Conservation (phyloP, 2,888 invertebrate species). For the Autographa gamma region DNA sequence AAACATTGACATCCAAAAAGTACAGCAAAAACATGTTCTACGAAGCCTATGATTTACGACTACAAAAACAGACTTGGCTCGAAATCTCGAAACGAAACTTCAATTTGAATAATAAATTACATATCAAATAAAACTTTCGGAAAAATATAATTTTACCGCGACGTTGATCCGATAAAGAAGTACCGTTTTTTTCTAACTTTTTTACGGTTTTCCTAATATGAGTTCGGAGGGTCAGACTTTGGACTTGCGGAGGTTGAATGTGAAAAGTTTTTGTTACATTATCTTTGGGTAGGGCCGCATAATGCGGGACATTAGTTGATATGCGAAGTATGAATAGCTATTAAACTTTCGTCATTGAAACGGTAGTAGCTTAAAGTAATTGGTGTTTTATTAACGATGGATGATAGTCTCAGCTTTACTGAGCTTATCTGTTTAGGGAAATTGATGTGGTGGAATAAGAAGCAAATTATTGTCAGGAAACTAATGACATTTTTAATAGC, state of each 20-base stretch:
- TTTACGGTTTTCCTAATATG: slow-evolving; percentile 52
- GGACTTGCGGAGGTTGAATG: slow-evolving; percentile 22
- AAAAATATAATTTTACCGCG: slow-evolving; percentile 42
- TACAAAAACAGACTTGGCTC: slow-evolving; percentile 8
- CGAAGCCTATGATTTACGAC: slow-evolving; percentile 20
- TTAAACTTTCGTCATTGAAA: slow-evolving; percentile 6
- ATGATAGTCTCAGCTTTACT: neutral
- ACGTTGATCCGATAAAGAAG: slow-evolving; percentile 43
- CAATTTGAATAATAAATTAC: slow-evolving; percentile 50
- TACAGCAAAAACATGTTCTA: slow-evolving; percentile 4
- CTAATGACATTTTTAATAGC: too few relatives aligned
- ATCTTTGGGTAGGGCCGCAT: slow-evolving; percentile 27
- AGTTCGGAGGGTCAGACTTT: slow-evolving; percentile 38
- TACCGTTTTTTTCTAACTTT: slow-evolving; percentile 32
- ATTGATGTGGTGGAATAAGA: neutral
- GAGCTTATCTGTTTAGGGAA: neutral
- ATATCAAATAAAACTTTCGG: slow-evolving; percentile 40
- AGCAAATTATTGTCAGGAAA: neutral
- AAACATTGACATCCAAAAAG: slow-evolving; percentile 1
- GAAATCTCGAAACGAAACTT: slow-evolving; percentile 33
- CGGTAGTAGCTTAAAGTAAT: slow-evolving; percentile 2
- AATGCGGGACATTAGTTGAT: slow-evolving; percentile 23
- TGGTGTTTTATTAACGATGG: slow-evolving; percentile 4
- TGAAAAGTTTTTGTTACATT: slow-evolving; percentile 45
- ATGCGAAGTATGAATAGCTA: slow-evolving; percentile 21